A percentile compares a stretch with the other conserved stretches of the same genome.
phyloP scores from a whole-genome alignment of 30 jellyfish, hydroid and myxozoan genomes.

The Aurelia aurita region DNA sequence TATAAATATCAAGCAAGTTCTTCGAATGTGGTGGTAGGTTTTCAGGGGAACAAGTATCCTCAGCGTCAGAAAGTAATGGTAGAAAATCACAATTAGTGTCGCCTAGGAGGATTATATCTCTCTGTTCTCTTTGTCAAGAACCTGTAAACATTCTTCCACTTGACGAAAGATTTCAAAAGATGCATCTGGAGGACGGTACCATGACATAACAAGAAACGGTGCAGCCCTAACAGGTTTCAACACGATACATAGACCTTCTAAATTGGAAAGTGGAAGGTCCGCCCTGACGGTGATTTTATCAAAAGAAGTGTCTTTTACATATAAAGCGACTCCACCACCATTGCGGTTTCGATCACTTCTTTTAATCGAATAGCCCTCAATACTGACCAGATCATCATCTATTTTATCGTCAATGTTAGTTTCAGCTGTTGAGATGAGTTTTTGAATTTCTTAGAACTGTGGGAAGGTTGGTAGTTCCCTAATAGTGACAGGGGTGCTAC shows the following conservation, averaged over 20 bases:
- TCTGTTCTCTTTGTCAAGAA: too few relatives aligned
- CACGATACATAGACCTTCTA: neutral
- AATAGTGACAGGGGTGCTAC: too few relatives aligned
- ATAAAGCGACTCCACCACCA: neutral
- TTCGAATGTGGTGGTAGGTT: too few relatives aligned
- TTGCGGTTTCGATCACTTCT: neutral
- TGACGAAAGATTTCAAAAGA: neutral
- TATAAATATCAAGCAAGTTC: too few relatives aligned
- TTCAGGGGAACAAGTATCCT: too few relatives aligned
- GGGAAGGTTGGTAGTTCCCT: neutral
- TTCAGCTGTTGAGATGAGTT: too few relatives aligned
- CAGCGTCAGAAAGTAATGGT: too few relatives aligned
- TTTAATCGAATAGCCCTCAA: neutral
- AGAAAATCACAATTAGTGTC: too few relatives aligned
- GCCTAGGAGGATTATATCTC: too few relatives aligned
- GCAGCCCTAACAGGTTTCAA: neutral
- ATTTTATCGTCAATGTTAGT: neutral
- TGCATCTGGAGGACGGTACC: slow-evolving; percentile 2
- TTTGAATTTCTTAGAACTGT: too few relatives aligned
- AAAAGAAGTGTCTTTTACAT: neutral
- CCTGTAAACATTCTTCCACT: too few relatives aligned
- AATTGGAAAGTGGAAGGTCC: neutral
- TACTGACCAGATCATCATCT: too few relatives aligned
- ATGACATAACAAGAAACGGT: neutral
- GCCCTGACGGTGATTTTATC: neutral